Evolutionary conservation across 2,797 vertebrate genomes (phyloP), one percentile per base, ranked within the genome.

Genomic region (Myripristis jacobus): DNA sequence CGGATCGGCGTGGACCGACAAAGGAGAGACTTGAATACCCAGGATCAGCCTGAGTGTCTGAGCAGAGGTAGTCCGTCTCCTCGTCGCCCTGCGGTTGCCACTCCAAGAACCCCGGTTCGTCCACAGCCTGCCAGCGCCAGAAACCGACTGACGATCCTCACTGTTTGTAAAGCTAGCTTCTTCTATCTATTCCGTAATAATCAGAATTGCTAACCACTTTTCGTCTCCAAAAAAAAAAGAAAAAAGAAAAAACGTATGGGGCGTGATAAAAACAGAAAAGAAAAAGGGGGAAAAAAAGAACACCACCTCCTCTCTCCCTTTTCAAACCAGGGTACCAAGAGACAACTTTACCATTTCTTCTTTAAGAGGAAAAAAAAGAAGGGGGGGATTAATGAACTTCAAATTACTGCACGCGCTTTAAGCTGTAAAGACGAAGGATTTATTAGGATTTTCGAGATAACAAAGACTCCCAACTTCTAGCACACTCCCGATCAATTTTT

Each of bases 361-460:
- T 97, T 96, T 94, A 96, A 95, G 96, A 93, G 91, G 88, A 89
- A 92, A 89, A 88, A 89, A 84, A 13, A 34, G 24, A 36, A 81
- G 93, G 94, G 91, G 92, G 96, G 94, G 97, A 98, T 99, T 98
- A 99, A 95, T 93, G 92, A 96, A 97, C 97, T 96, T 97, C 96
- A 97, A 96, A 97, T 97, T 96, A 93, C 92, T 94, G 96, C 95
- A 91, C 96, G 95, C 77, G 92, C 96, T 96, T 96, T 96, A 97
- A 98, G 97, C 96, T 96, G 96, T 96, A 98, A 98, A 99, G 97
- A 97, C 97, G 93, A 94, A 95, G 97, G 97, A 98, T 99, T 98
- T 97, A 97, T 92, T 94, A 94, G 97, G 97, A 98, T 98, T 98
- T 98, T 96, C 94, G 82, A 98, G 96, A 97, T 96, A 95, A 96